phyloP scores from a whole-genome alignment of 2,888 invertebrate genomes.

The Amaurobius ferox region DNA sequence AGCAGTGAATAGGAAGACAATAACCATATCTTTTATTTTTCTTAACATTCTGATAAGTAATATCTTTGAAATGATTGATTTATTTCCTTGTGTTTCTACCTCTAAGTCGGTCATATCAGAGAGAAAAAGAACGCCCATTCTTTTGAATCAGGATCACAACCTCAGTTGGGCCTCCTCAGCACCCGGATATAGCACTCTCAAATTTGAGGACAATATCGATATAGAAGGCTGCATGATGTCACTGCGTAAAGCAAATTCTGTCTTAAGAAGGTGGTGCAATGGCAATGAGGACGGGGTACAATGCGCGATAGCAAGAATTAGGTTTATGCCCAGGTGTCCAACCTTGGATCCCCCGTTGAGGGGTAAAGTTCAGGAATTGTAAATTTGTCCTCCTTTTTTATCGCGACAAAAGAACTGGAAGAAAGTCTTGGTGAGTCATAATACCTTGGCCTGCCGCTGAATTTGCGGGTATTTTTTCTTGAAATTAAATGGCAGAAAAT shows the following conservation, averaged over 20 bases:
- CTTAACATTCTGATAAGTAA: not conserved
- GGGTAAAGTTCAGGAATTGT: not conserved
- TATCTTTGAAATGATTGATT: conserved; percentile 3
- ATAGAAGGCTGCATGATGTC: not conserved
- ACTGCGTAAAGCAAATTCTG: not conserved
- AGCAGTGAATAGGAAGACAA: too few species aligned
- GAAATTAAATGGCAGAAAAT: too few species aligned
- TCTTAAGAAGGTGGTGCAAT: not conserved
- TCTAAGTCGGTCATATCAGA: not conserved
- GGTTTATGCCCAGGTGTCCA: not conserved
- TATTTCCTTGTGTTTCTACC: not conserved
- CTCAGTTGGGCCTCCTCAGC: not conserved
- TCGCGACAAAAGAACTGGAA: not conserved
- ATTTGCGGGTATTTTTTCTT: too few species aligned
- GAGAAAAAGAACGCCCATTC: not conserved
- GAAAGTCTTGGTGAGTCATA: too few species aligned
- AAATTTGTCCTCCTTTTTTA: not conserved
- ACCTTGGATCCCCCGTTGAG: not conserved
- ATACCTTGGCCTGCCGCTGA: too few species aligned
- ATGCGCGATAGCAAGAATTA: not conserved
- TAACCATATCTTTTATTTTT: too few species aligned
- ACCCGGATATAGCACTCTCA: not conserved
- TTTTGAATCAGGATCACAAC: not conserved
- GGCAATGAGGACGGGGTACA: not conserved
- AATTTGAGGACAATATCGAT: not conserved